Evolutionary conservation across 2,797 vertebrate species (phyloP).

Genomic region (Sarcophilus harrisii): DNA sequence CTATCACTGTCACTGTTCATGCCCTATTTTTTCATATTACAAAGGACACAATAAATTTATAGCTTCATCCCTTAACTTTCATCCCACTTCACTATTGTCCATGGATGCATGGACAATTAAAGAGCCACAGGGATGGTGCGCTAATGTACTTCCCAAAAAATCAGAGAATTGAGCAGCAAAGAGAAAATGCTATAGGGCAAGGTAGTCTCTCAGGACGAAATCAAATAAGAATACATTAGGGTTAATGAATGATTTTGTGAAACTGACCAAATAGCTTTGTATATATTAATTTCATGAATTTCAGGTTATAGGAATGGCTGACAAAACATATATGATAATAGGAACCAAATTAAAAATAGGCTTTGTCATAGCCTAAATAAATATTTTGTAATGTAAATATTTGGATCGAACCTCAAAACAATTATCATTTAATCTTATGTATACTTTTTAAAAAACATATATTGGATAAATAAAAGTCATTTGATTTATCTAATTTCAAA

Average conservation of each 20-base stretch:
- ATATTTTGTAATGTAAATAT: not conserved
- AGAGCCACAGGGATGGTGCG: not conserved
- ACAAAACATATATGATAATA: not conserved
- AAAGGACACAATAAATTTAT: not conserved
- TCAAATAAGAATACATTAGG: not conserved
- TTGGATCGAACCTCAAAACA: not conserved
- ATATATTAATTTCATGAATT: not conserved
- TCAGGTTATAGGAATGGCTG: not conserved
- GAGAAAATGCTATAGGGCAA: not conserved
- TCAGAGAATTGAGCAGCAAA: not conserved
- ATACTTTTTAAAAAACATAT: not conserved
- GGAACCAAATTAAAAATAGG: not conserved
- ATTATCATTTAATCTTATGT: not conserved
- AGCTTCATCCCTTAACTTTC: not conserved
- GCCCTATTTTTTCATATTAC: not conserved
- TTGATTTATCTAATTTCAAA: conserved; percentile 30
- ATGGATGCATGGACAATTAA: not conserved
- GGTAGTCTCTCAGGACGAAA: not conserved
- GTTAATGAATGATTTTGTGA: not conserved
- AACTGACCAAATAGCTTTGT: not conserved
- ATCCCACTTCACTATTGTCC: not conserved
- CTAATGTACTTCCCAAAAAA: not conserved
- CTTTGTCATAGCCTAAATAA: not conserved
- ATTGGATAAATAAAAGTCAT: not conserved
- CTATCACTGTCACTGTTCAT: not conserved